Evolutionary conservation across 2,888 invertebrate species (phyloP).

Genomic region (Epinotia demarniana): DNA sequence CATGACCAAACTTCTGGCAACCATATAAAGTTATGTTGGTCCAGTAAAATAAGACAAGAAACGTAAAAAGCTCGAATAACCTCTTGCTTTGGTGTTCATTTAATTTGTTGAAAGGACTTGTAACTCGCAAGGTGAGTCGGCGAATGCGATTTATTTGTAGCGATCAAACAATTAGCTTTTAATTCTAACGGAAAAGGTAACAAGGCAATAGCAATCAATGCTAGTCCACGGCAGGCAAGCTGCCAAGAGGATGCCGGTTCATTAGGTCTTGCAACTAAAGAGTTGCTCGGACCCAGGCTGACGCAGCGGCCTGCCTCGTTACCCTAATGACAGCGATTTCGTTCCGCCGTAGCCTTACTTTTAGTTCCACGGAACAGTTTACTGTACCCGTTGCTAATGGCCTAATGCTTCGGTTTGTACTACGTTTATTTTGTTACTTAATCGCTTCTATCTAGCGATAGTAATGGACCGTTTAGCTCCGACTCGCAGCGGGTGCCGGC

Average conservation of each 20-base stretch:
- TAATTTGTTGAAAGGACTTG: constrained; percentile 23
- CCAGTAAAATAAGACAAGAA: constrained; percentile 15
- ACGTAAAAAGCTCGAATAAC: constrained; percentile 20
- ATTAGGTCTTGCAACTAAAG: constrained; percentile 76
- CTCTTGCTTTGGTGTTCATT: constrained; percentile 7
- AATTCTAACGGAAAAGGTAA: constrained; percentile 56
- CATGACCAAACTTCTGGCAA: constrained; percentile 30
- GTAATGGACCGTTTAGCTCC: constrained; percentile 52
- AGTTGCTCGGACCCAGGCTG: constrained; percentile 70
- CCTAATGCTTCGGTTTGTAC: constrained; percentile 70
- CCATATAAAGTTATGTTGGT: constrained; percentile 25
- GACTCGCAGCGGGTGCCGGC: constrained; percentile 25
- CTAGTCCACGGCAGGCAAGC: constrained; percentile 57
- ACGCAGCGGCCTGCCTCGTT: constrained; percentile 79
- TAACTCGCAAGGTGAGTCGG: constrained; percentile 15
- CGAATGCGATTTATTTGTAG: constrained; percentile 24
- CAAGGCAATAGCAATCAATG: constrained; percentile 61
- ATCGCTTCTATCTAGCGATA: constrained; percentile 59
- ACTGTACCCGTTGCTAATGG: constrained; percentile 77
- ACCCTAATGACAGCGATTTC: constrained; percentile 82
- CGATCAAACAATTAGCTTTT: constrained; percentile 54
- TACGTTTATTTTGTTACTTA: constrained; percentile 70
- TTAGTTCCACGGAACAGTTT: constrained; percentile 76
- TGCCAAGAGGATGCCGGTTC: constrained; percentile 72
- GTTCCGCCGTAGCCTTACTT: constrained; percentile 75